phyloP scores from a whole-genome alignment of 2,797 vertebrate species.

The Poliocrania exsul region DNA sequence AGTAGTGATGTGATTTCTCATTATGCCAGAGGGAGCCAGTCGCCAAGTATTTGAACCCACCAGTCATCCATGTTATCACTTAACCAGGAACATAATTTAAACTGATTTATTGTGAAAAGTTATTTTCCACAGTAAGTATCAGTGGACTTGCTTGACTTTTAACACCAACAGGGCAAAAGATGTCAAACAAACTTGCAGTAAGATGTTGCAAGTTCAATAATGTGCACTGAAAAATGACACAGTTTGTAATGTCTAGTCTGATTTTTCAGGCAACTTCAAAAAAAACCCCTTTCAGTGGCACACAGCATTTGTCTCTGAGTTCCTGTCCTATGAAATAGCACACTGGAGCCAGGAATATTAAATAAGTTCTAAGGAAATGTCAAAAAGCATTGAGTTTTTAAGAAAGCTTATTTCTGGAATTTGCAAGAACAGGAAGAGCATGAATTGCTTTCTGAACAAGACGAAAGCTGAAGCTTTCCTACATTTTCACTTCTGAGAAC shows the following conservation, averaged over 20 bases:
- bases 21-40: not conserved
- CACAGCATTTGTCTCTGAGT: not conserved
- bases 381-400: not conserved
- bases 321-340: not conserved
- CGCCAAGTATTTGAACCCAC: not conserved
- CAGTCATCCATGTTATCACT: not conserved
- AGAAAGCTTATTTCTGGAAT: not conserved
- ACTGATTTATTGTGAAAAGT: not conserved
- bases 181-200: slow-evolving; percentile 6
- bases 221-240: not conserved
- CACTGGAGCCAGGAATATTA: slow-evolving; percentile 3
- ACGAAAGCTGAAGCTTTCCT: not conserved
- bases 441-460: not conserved
- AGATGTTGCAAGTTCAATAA: not conserved
- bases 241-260: not conserved
- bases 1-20: not conserved
- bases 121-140: not conserved
- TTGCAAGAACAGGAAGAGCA: not conserved
- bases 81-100: not conserved
- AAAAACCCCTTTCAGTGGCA: not conserved
- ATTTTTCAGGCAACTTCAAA: slow-evolving; percentile 1
- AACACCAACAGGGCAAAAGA: not conserved
- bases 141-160: not conserved
- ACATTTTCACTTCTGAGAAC: not conserved
- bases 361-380: slow-evolving; percentile 5